Evolutionary conservation across 2,888 invertebrate species (phyloP), one percentile per base, ranked within the genome.

Genomic region (Stenolophus ochropezus): DNA sequence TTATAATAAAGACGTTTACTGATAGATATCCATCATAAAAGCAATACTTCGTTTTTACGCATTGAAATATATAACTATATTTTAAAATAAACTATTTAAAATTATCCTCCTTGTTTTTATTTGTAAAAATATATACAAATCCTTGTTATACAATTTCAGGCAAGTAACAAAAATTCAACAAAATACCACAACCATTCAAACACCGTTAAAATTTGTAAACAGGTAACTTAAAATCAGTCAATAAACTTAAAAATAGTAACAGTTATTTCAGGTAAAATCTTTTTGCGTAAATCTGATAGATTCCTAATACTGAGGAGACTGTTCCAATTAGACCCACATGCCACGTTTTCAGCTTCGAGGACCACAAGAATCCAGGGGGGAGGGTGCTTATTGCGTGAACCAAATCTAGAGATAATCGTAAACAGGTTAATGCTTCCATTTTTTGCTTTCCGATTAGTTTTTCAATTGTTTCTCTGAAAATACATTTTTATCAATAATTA

Each of bases 361-460:
- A 94, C 97, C 97, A 97, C 16, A 97, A 89, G 86, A 93, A 93
- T 14, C 96, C 96, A 3, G 90, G 88, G 0, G 97, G 97, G 58
- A 97, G 88, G 84, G 96, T 96, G 89, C 94, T 95, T 56, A 96
- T 92, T 0, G 97, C 96, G 88, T 96, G 96, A 0, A 93, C 91
- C 85, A 97, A 92, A 88, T 96, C 96, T 82, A 96, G 88, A 0
- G 90, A 86, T 83, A 92, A 89, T 87, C 94, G 87, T 82, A 91
- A 77, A 65, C 91, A 90, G 2, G 92, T 90, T 83, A 94, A 86
- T 51, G 92, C 83, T 88, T 93, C 92, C 84, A 90, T 90, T 42
- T 89, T 88, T 85, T 91, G 91, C 82, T 91, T 90, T 18, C 86
- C 85, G 58, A 90, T 58, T 11, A 91, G 83, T 83, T 89, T 88